Evolutionary conservation across 2,113 vertebrate genomes (phyloP), one percentile per base, ranked within the genome.

Genomic region (Poecilia latipinna): DNA sequence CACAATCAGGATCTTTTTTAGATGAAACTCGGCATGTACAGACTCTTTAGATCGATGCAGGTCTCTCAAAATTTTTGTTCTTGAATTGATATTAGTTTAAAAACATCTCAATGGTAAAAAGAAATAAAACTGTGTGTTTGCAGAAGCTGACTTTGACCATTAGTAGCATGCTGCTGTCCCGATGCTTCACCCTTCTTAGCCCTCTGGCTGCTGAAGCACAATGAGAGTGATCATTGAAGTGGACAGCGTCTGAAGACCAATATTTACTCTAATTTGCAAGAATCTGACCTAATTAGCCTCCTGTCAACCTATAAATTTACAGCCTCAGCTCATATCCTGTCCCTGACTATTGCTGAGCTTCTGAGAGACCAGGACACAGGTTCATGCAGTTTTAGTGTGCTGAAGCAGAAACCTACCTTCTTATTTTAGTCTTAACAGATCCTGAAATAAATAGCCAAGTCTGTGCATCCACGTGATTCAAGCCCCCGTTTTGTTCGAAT

Each of bases 231-330:
- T 67, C 83, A 69, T n/a, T 92, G 80, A 86, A 89, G 72, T 84
- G 78, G 83, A 85, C 62, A 68, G 68, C 51, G 78, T 88, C 62
- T 69, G 71, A 86, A 82, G 61, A 81, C 75, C 87, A 87, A 75
- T 82, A 82, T 88, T 86, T 88, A 75, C 82, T 83, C 70, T 61
- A 79, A 79, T 81, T 70, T 64, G 57, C 67, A 61, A 85, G 54
- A 65, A 68, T 61, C 54, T 78, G 74, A 61, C 68, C 79, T 65
- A 74, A 72, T 78, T 70, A n/a, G 1, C 24, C 32, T 64, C 64
- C 26, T 48, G 3, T 61, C 60, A 0, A 35, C 17, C 51, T 42
- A 74, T 8, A 39, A 0, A 42, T 10, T 26, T 12, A 2, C 35
- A 13, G 37, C n/a, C 8, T 48, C 1, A 12, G 13, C 3, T 70